A percentile compares a stretch with the other conserved stretches of the same genome.
These are phyloP conservation scores for Centropyge bicolor DNA, from an alignment of 2,797 vertebrate genomes.

Conservation along the genomic window DNA sequence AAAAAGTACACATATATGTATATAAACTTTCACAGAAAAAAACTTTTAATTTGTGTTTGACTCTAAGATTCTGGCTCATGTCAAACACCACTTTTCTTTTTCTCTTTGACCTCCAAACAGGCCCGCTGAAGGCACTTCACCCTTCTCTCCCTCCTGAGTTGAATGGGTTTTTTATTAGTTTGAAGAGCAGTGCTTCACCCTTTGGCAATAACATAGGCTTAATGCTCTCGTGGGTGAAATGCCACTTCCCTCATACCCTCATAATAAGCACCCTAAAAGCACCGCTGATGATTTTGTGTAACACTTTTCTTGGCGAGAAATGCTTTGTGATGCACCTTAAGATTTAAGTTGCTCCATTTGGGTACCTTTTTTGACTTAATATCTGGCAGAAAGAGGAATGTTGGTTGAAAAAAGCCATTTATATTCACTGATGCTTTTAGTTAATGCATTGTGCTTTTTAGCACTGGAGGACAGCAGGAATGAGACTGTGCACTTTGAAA, in stretches of 20 bases:
- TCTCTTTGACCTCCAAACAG: constrained; percentile 2
- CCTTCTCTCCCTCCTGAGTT: constrained; percentile 6
- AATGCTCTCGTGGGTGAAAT: constrained; percentile 41
- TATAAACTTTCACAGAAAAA: background rate
- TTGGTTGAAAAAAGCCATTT: constrained; percentile 23
- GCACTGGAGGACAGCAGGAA: background rate
- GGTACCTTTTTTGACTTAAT: background rate
- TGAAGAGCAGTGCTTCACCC: constrained; percentile 52
- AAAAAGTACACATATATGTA: no score
- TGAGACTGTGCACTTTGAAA: background rate
- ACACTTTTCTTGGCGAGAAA: constrained; percentile 19
- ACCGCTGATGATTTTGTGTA: constrained; percentile 9
- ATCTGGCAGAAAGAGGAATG: background rate
- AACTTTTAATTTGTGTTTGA: background rate
- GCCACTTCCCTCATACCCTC: constrained; percentile 39
- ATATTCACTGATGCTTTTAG: constrained; percentile 40
- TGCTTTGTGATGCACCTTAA: constrained; percentile 13
- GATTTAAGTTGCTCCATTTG: constrained; percentile 11
- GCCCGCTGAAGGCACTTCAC: background rate
- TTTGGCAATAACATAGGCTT: constrained; percentile 49
- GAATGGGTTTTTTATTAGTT: constrained; percentile 49
- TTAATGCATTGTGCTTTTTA: constrained; percentile 29
- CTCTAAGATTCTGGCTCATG: background rate
- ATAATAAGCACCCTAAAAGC: constrained; percentile 57
- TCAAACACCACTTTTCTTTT: background rate